Percentiles rank a stretch among this genome's conserved stretches.
Conservation (phyloP, 2,113 vertebrate species). For the Epinephelus lanceolatus region DNA sequence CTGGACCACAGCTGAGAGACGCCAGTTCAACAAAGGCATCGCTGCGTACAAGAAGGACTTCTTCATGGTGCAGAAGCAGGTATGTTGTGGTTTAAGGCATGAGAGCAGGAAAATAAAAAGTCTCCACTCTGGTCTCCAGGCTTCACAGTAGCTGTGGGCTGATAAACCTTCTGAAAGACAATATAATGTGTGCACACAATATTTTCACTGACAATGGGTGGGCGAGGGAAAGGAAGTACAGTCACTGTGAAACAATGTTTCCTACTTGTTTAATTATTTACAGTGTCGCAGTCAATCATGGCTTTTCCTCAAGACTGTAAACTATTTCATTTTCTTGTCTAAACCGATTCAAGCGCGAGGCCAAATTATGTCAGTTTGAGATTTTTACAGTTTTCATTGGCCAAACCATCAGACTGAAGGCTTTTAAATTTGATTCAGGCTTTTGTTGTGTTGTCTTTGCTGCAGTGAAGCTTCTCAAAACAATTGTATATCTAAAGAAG, state of each 20-base stretch:
- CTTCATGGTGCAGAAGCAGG: slow-evolving; percentile 98
- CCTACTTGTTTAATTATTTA: slow-evolving; percentile 25
- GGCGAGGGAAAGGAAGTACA: slow-evolving; percentile 21
- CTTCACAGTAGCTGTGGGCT: not conserved
- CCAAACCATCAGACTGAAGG: slow-evolving; percentile 2
- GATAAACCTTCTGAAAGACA: not conserved
- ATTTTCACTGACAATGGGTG: slow-evolving; percentile 9
- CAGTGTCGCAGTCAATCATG: slow-evolving; percentile 9
- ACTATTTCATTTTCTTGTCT: not conserved
- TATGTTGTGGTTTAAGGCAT: slow-evolving; percentile 59
- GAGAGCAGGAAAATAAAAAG: not conserved
- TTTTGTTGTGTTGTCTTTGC: not conserved
- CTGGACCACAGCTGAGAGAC: slow-evolving; percentile 93
- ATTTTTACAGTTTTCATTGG: not conserved
- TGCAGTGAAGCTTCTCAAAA: not conserved
- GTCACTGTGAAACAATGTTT: slow-evolving; percentile 37
- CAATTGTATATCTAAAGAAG: not conserved
- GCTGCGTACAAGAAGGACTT: slow-evolving; percentile 96
- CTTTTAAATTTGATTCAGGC: not conserved
- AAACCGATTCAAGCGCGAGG: not conserved
- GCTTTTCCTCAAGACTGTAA: slow-evolving; percentile 24
- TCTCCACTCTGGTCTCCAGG: not conserved
- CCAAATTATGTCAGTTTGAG: not conserved
- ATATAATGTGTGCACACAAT: not conserved
- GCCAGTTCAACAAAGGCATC: slow-evolving; percentile 96